Percentiles rank a stretch among this genome's conserved stretches.
Evolutionary conservation across 2,797 vertebrate species (phyloP).

Genomic region (Naso thynnoides): DNA sequence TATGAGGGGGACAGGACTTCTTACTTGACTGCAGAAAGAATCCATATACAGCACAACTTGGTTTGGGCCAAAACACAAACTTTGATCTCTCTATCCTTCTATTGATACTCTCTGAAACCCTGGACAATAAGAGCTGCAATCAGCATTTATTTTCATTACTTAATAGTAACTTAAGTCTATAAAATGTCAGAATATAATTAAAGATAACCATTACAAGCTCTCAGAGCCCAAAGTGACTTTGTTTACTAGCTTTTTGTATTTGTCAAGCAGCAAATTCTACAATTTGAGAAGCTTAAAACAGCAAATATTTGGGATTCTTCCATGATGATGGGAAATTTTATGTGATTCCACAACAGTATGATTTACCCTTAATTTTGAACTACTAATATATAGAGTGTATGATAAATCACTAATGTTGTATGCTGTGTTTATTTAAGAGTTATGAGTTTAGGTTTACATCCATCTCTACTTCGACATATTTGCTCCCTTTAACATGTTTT

Average conservation of each 20-base stretch:
- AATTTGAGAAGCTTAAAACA: neutral
- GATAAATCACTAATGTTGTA: neutral
- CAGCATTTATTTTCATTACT: neutral
- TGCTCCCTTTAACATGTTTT: too few relatives aligned
- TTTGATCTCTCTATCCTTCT: neutral
- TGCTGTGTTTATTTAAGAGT: too few relatives aligned
- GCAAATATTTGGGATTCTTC: neutral
- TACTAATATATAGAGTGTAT: neutral
- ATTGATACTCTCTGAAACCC: neutral
- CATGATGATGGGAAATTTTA: neutral
- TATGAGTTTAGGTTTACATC: too few relatives aligned
- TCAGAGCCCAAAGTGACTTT: neutral
- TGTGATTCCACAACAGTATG: neutral
- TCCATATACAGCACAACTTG: constrained; percentile 20
- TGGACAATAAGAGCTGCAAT: constrained; percentile 2
- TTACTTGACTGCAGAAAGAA: constrained; percentile 16
- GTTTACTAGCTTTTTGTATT: neutral
- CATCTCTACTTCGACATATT: too few relatives aligned
- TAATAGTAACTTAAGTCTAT: neutral
- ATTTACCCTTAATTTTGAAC: neutral
- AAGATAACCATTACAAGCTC: neutral
- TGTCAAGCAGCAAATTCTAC: neutral
- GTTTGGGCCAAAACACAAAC: constrained; percentile 28
- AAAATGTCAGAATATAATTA: neutral
- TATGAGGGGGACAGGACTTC: constrained; percentile 27